These are phyloP conservation scores for Cheirogaleus medius DNA, from an alignment of 2,113 vertebrate genomes.

Conservation along the genomic window DNA sequence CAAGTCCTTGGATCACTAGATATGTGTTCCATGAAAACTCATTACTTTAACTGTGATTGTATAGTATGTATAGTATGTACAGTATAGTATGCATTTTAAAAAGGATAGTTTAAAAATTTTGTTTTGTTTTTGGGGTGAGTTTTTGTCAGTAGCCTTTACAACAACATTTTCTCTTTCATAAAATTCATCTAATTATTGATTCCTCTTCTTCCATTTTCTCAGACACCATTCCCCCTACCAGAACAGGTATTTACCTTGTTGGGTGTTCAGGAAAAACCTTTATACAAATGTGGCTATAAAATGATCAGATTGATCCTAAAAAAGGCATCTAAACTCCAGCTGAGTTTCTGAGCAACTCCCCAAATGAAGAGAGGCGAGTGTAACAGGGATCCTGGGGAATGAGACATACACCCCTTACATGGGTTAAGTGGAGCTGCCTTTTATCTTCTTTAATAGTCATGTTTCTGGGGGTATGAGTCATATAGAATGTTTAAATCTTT, in stretches of 20 bases:
- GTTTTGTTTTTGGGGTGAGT: neutral
- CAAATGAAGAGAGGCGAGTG: neutral
- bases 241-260: neutral
- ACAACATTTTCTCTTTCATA: slow-evolving; percentile 30
- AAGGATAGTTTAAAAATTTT: neutral
- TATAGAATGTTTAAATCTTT: neutral
- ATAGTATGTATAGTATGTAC: neutral
- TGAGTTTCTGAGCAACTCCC: neutral
- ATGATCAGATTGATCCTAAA: neutral
- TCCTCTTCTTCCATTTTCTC: neutral
- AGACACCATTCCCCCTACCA: neutral
- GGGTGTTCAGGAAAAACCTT: neutral
- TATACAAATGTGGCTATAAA: neutral
- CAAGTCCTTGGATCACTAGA: neutral
- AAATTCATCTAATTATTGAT: neutral
- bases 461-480: neutral
- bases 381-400: neutral
- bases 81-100: slow-evolving; percentile 24
- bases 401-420: neutral
- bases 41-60: neutral
- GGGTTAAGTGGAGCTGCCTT: neutral
- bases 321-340: neutral
- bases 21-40: neutral
- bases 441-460: neutral
- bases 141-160: neutral